Percentiles rank a stretch among this genome's conserved stretches.
Evolutionary conservation across 1,140 invertebrate species (phyloP).

Genomic region (Hyles euphorbiae): DNA sequence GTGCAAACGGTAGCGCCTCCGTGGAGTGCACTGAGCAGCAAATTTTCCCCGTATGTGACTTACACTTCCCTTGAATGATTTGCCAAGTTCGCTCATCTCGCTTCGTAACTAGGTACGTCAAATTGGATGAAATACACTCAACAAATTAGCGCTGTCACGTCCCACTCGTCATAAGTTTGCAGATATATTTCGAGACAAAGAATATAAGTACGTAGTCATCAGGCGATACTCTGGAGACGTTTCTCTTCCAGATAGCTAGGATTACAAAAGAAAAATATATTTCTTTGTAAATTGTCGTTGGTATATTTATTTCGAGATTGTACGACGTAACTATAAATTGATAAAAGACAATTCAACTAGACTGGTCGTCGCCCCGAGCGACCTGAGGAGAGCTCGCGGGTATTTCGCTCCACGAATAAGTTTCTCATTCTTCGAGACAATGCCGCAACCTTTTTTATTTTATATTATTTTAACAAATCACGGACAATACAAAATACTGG

Average conservation of each 20-base stretch:
- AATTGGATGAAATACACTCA: slow-evolving; percentile 2
- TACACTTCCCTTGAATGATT: slow-evolving; percentile 27
- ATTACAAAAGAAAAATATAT: too few species aligned
- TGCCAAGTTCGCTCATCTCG: slow-evolving; percentile 12
- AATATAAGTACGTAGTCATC: neutral
- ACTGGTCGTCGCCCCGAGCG: neutral
- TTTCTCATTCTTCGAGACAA: slow-evolving; percentile 2
- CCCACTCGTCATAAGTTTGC: neutral
- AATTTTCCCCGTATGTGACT: slow-evolving; percentile 30
- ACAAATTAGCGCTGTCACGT: slow-evolving; percentile 3
- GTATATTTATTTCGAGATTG: too few species aligned
- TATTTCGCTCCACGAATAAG: slow-evolving; percentile 1
- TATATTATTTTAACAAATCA: neutral
- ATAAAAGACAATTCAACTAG: slow-evolving; percentile 1
- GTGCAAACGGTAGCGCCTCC: slow-evolving; percentile 27
- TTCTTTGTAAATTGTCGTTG: too few species aligned
- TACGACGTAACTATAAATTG: neutral
- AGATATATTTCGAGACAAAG: neutral
- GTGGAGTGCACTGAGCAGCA: slow-evolving; percentile 25
- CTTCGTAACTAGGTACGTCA: slow-evolving; percentile 6
- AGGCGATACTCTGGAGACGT: neutral
- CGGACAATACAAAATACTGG: too few species aligned
- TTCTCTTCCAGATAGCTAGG: neutral
- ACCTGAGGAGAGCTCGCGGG: neutral
- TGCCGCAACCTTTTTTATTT: neutral